Base-by-base conservation (phyloP, 2,113 vertebrate species). In the Mus spicilegus region DNA sequence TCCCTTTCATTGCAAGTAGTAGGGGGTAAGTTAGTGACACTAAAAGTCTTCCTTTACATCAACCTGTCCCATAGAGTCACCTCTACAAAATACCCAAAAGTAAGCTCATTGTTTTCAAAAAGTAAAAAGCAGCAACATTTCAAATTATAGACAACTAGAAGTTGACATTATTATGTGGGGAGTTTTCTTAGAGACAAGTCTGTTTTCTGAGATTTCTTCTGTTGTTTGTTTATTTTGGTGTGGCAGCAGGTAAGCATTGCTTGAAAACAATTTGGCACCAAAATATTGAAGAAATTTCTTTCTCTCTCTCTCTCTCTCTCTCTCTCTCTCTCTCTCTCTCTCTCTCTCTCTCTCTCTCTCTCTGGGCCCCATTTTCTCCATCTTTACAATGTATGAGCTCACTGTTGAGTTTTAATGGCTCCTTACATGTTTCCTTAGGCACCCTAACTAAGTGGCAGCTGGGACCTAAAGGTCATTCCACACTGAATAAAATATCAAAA, bases 401-500 rank as follows among this genome's bases (percentile, higher is more conserved):
- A 56, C 20, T 22, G 28, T 51, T 89, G 63, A 75, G 80, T 80
- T 51, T n/a, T 16, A 42, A 14, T 13, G 33, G 56, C 20, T 78
- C 33, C 67, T 42, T 56, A 12, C 5, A 39, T 82, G 24, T 20
- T 75, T 89, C 1, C 6, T 82, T 82, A 90, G 46, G 22, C 30
- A 51, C 80, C 76, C 51, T 67, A 72, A 76, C 72, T 87, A 42
- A 89, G n/a, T 54, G 70, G 67, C 42, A 49, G 6, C 22, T 72
- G 42, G 20, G 42, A 11, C n/a, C 42, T 56, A 58, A 81, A 81
- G 54, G 56, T 88, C 70, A 75, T 85, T 85, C 91, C 30, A 54
- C 30, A 56, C 49, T 95, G 84, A 75, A 65, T 67, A 94, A 86
- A 93, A 75, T 56, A 92, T 65, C 73, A 93, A 87, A 81, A 56